Conservation (phyloP, 1,140 invertebrate genomes). For the Lasioglossum baleicum region DNA sequence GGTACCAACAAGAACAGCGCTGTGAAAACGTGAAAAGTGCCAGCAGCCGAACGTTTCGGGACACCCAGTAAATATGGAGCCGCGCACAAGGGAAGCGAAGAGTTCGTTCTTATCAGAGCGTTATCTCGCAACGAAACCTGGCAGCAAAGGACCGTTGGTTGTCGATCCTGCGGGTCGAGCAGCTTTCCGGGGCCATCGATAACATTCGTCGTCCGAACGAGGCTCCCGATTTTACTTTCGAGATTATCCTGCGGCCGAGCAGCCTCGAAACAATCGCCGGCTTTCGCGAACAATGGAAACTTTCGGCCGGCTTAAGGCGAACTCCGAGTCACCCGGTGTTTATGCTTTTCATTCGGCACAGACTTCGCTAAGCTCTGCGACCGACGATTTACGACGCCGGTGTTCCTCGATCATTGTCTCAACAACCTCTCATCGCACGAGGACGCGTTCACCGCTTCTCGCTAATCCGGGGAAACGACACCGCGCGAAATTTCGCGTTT, state of each 20-base stretch:
- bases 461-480: too few species aligned
- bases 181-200: neutral
- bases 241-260: too few species aligned
- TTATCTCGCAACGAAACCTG: conserved; percentile 38
- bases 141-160: neutral
- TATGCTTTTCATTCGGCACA: neutral
- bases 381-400: too few species aligned
- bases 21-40: too few species aligned
- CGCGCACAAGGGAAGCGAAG: neutral
- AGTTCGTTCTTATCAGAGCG: conserved; percentile 17
- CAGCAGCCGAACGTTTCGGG: neutral
- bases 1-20: too few species aligned
- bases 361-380: too few species aligned
- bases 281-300: neutral
- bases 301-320: neutral
- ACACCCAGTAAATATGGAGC: neutral
- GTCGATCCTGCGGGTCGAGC: neutral
- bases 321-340: neutral
- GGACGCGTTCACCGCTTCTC: too few species aligned
- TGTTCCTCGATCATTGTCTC: too few species aligned
- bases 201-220: too few species aligned
- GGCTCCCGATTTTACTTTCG: neutral
- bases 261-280: neutral
- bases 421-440: too few species aligned
- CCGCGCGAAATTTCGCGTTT: too few species aligned